Evolutionary conservation across 2,113 vertebrate genomes (phyloP).

Genomic region (Trematocara macrostoma): DNA sequence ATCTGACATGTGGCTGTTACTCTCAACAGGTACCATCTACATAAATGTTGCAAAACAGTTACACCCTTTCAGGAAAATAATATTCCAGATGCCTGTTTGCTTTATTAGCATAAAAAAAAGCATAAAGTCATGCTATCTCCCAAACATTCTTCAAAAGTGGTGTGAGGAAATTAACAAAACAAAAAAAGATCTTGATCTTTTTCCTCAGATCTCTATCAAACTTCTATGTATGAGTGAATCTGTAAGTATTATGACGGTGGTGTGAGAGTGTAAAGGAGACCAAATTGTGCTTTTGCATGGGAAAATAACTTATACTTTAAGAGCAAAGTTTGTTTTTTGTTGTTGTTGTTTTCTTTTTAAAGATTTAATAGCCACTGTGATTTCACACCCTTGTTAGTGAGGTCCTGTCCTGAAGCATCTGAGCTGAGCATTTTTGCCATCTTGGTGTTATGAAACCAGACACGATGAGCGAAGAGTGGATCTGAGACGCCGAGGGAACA

Average conservation of each 20-base stretch:
- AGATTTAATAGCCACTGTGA: neutral
- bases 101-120: neutral
- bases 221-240: neutral
- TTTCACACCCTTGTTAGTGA: neutral
- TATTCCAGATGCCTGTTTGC: neutral
- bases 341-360: neutral
- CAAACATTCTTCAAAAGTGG: neutral
- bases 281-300: neutral
- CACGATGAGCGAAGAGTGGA: neutral
- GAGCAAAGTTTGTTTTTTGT: neutral
- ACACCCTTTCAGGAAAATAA: neutral
- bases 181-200: fast-evolving
- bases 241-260: fast-evolving
- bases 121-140: neutral
- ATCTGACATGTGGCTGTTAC: neutral
- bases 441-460: neutral
- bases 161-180: neutral
- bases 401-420: neutral
- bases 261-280: neutral
- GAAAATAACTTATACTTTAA: neutral
- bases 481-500: fast-evolving
- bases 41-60: neutral
- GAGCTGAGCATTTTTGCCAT: neutral
- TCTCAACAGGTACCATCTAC: neutral
- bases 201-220: neutral